phyloP scores from a whole-genome alignment of 2,888 invertebrate species.

The Brachyptera putata region DNA sequence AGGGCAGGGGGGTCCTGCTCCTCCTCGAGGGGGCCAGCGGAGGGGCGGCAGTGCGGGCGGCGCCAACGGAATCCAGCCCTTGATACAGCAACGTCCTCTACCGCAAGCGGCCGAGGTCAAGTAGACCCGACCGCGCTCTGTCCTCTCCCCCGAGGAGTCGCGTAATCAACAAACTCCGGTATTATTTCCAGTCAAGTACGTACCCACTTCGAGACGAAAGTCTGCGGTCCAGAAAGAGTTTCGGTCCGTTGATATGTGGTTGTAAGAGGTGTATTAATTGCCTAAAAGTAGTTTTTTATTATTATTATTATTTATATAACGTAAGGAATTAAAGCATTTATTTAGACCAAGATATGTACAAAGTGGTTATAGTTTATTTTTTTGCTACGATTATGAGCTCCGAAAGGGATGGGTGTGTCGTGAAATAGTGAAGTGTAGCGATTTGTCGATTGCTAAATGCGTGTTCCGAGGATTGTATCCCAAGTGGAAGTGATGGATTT shows the following conservation, averaged over 20 bases:
- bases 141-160: no score
- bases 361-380: background rate
- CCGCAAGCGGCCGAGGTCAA: slow-evolving; percentile 11
- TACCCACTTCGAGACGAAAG: no score
- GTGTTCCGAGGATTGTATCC: slow-evolving; percentile 17
- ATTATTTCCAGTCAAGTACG: background rate
- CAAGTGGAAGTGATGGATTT: slow-evolving; percentile 6
- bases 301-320: background rate
- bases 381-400: background rate
- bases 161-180: no score
- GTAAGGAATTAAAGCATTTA: background rate
- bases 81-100: background rate
- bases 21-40: background rate
- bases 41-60: slow-evolving; percentile 15
- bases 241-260: no score
- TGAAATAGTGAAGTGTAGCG: background rate
- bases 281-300: background rate
- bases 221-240: background rate
- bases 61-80: background rate
- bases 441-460: no score
- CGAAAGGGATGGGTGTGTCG: background rate
- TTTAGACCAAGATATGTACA: background rate
- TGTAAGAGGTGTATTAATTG: no score
- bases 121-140: background rate
- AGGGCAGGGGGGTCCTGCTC: slow-evolving; percentile 9